Evolutionary conservation across 2,888 invertebrate species (phyloP).

Genomic region (Monochamus alternatus): DNA sequence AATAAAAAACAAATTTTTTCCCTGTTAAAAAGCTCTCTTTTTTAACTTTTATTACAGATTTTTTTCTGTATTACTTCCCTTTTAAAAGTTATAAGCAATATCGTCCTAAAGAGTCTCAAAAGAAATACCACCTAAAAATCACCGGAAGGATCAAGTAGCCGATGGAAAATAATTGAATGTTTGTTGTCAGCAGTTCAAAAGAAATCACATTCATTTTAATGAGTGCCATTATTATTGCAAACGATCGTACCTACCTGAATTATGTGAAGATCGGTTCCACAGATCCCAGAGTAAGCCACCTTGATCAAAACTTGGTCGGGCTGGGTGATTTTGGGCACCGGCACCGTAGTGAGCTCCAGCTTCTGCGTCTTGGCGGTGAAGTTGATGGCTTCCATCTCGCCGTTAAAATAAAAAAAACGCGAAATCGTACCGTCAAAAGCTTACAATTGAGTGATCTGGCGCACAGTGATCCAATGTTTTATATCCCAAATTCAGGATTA

Average conservation of each 20-base stretch:
- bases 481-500: not conserved
- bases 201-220: too few species aligned
- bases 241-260: slow-evolving; percentile 73
- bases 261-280: slow-evolving; percentile 83
- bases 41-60: too few species aligned
- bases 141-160: too few species aligned
- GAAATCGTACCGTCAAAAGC: not conserved
- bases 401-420: not conserved
- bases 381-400: slow-evolving; percentile 75
- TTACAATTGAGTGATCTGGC: not conserved
- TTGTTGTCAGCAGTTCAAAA: too few species aligned
- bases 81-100: too few species aligned
- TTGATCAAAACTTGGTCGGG: slow-evolving; percentile 78
- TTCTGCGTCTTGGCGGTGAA: slow-evolving; percentile 72
- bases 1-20: too few species aligned
- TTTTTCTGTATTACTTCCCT: too few species aligned
- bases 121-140: too few species aligned
- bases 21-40: too few species aligned
- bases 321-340: slow-evolving; percentile 71
- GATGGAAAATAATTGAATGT: too few species aligned
- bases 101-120: too few species aligned
- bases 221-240: not conserved
- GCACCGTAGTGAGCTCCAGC: slow-evolving; percentile 70
- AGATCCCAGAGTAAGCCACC: slow-evolving; percentile 80
- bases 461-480: not conserved